These are phyloP conservation scores for Plagodis dolabraria DNA, from an alignment of 2,888 invertebrate genomes.

Conservation along the genomic window DNA sequence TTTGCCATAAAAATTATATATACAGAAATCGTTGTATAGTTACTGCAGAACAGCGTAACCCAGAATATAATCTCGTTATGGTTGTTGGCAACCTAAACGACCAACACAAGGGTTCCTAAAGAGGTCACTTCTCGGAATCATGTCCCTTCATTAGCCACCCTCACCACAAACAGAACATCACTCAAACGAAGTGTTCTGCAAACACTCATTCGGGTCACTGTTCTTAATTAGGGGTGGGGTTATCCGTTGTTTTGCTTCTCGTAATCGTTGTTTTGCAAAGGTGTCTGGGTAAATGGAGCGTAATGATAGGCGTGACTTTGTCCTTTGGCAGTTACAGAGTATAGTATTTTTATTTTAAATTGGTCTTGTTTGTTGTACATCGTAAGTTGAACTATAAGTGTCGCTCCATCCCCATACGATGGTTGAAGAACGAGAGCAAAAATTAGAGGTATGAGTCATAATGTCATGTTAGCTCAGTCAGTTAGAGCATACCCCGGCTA, in stretches of 20 bases:
- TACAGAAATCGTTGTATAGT: too few species aligned
- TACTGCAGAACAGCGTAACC: too few species aligned
- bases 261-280: slow-evolving; percentile 5
- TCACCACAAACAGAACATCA: slow-evolving; percentile 20
- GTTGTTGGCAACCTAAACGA: slow-evolving; percentile 1
- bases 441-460: too few species aligned
- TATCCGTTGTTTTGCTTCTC: slow-evolving; percentile 29
- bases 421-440: too few species aligned
- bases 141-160: slow-evolving; percentile 31
- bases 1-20: too few species aligned
- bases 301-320: neutral
- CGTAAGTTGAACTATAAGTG: too few species aligned
- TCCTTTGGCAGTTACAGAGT: too few species aligned
- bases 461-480: too few species aligned
- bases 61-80: neutral
- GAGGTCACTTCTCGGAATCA: slow-evolving; percentile 13
- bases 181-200: slow-evolving; percentile 34
- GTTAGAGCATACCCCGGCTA: too few species aligned
- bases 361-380: too few species aligned
- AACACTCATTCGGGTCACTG: slow-evolving; percentile 41
- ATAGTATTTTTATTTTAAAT: too few species aligned
- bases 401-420: too few species aligned
- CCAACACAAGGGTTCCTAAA: slow-evolving; percentile 6
- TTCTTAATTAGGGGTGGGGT: slow-evolving; percentile 30
- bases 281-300: neutral